These are phyloP conservation scores for Lasioglossum pauxillum DNA, from an alignment of 2,888 invertebrate species.

Conservation along the genomic window DNA sequence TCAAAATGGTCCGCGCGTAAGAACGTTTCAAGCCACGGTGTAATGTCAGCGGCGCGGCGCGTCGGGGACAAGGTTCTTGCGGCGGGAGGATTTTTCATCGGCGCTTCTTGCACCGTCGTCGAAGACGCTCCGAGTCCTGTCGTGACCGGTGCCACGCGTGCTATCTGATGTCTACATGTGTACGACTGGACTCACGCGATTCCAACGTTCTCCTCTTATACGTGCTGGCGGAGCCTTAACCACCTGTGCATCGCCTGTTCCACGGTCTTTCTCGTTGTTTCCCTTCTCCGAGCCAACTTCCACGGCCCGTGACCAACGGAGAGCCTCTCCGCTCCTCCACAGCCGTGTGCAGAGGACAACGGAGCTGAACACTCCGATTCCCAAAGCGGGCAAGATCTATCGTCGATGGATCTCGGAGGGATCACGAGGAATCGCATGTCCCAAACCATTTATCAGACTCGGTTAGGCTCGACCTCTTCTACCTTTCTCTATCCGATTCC, in stretches of 20 bases:
- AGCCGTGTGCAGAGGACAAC: conserved; percentile 12
- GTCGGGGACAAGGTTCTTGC: neutral
- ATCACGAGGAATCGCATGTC: conserved; percentile 74
- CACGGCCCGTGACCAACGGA: neutral
- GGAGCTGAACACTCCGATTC: conserved; percentile 3
- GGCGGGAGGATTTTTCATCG: neutral
- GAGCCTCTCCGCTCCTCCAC: neutral
- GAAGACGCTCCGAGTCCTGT: conserved; percentile 70
- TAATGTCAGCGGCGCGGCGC: neutral
- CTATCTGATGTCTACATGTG: conserved; percentile 79
- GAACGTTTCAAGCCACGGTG: neutral
- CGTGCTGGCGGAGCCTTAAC: conserved; percentile 14
- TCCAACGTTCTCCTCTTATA: conserved; percentile 69
- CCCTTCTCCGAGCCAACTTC: neutral
- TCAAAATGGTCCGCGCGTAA: conserved; percentile 2
- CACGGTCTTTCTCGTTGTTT: conserved; percentile 1
- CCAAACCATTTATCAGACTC: conserved; percentile 51
- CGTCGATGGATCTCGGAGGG: conserved; percentile 54
- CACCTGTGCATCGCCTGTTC: neutral
- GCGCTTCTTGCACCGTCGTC: conserved; percentile 44
- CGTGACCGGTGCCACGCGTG: conserved; percentile 76
- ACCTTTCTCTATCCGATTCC: conserved; percentile 49
- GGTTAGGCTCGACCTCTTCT: conserved; percentile 5
- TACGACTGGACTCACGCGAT: conserved; percentile 76
- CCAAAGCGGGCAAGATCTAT: conserved; percentile 10